phyloP scores from a whole-genome alignment of 1,140 invertebrate genomes.

The Scylla paramamosain region DNA sequence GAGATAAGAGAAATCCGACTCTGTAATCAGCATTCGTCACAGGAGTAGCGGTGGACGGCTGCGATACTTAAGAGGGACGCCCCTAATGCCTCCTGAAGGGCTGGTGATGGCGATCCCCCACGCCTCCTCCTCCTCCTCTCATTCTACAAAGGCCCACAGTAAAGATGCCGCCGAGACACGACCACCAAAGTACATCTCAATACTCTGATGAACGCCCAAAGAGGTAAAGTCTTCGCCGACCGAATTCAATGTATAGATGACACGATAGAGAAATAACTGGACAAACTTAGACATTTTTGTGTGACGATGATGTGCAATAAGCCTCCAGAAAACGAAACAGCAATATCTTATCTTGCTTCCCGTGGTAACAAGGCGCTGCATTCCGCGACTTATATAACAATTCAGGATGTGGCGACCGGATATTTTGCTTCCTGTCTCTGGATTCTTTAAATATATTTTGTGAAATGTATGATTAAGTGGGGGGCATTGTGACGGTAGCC shows the following conservation, averaged over 20 bases:
- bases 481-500: background rate
- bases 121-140: background rate
- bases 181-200: constrained; percentile 2
- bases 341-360: too few species aligned
- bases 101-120: background rate
- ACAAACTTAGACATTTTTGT: too few species aligned
- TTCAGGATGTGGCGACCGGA: background rate
- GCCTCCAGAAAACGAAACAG: too few species aligned
- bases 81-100: constrained; percentile 2
- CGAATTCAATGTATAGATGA: background rate
- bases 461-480: background rate
- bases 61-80: constrained; percentile 1
- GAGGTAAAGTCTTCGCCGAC: background rate
- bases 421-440: background rate
- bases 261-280: too few species aligned
- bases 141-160: background rate
- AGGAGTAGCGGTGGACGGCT: background rate
- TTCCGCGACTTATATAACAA: background rate
- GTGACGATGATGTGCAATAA: too few species aligned
- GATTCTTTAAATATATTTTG: background rate
- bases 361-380: background rate
- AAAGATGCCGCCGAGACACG: background rate
- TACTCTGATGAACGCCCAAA: background rate
- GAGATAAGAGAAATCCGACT: constrained; percentile 14
- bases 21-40: constrained; percentile 21